Base-by-base conservation (phyloP, 1,140 invertebrate genomes). In the Pseudachorutes palmiensis region DNA sequence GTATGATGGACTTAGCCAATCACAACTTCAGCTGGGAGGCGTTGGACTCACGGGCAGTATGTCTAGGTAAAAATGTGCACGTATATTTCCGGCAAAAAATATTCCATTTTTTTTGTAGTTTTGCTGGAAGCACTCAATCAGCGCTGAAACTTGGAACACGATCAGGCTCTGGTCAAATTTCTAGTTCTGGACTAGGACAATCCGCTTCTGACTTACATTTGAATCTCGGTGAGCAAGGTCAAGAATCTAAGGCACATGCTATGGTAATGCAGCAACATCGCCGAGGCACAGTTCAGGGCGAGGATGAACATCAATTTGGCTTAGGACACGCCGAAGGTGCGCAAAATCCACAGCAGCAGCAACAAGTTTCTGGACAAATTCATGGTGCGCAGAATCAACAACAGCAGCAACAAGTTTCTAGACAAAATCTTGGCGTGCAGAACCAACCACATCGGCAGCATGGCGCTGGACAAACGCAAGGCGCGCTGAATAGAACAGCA, bases 121-220 rank as follows among this genome's bases (percentile, higher is more conserved):
- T 64, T 31, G 36, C 64, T 26, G 68, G 68, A 57, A 66, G 62
- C 24, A 45, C 68, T 1, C 64, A 66, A 26, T 49, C 68, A 14
- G 63, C 65, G 32, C 32, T 69, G 24, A 33, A 26, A 2, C 32
- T 69, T 2, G 67, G 67, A 31, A 48, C 19, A 19, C n/a, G 31
- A n/a, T 29, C n/a, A 2, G 67, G 67, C 26, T 59, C 55, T 19
- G 67, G 63, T 1, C 68, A 69, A 63, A 64, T 64, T 9, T 32
- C 41, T 1, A 61, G 58, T 58, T 55, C 33, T 2, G 68, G 68
- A 41, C 1, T 29, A 1, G 68, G 68, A 1, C 68, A 63, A 22
- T 69, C 64, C 3, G 65, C 31, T 22, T 69, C 68, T 32, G 63
- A 69, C 45, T 36, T 69, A 29, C 64, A 66, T 58, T 41, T 69